A percentile compares a stretch with the other conserved stretches of the same genome.
Evolutionary conservation across 2,888 invertebrate species (phyloP).

Genomic region (Drosophila subquinaria): DNA sequence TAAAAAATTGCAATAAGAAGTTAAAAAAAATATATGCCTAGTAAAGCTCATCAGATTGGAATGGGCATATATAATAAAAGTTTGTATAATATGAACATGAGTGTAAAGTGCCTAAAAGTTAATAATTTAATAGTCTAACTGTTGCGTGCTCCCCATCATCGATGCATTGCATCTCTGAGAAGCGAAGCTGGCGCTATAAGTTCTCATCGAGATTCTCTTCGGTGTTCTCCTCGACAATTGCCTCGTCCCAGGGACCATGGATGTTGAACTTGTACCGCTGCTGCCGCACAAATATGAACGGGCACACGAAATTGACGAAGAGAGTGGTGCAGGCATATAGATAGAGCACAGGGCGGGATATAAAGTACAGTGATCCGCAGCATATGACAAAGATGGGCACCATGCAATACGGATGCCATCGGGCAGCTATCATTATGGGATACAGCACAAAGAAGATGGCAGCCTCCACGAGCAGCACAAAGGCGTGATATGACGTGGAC

Average conservation of each 20-base stretch:
- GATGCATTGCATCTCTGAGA: conserved; percentile 69
- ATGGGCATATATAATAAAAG: conserved; percentile 7
- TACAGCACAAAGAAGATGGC: conserved; percentile 95
- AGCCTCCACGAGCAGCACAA: conserved; percentile 94
- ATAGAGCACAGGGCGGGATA: conserved; percentile 87
- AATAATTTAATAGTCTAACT: conserved; percentile 14
- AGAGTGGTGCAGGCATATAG: conserved; percentile 88
- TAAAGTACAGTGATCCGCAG: conserved; percentile 87
- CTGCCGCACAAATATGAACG: conserved; percentile 90
- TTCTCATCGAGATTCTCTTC: conserved; percentile 77
- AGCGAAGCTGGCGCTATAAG: conserved; percentile 78
- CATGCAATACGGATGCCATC: conserved; percentile 87
- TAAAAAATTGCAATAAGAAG: neutral
- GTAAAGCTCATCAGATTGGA: conserved; percentile 9
- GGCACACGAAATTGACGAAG: conserved; percentile 91
- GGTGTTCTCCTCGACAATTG: conserved; percentile 89
- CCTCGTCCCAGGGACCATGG: conserved; percentile 99
- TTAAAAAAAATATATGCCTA: neutral
- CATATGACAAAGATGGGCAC: conserved; percentile 86
- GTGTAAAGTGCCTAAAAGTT: neutral
- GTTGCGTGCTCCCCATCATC: conserved; percentile 67
- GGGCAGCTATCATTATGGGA: conserved; percentile 90
- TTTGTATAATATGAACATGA: neutral
- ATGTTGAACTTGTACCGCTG: conserved; percentile 95
- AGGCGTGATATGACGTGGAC: conserved; percentile 93